Conservation (phyloP, 2,888 invertebrate genomes). For the Siphlonurus alternatus region DNA sequence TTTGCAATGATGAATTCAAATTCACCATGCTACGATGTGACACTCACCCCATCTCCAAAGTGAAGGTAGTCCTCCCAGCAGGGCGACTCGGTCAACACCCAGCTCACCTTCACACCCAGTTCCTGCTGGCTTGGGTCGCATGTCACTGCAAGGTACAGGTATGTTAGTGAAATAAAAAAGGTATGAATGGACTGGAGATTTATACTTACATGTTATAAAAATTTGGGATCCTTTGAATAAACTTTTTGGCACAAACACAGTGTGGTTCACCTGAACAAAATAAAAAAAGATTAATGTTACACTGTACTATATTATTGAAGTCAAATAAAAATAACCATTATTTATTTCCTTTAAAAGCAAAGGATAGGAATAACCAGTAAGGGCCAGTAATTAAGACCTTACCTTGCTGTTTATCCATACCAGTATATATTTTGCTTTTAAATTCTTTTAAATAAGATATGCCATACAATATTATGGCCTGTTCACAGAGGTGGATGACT, state of each 20-base stretch:
- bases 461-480: too few relatives aligned
- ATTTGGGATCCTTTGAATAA: conserved; percentile 54
- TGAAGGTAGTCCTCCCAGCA: conserved; percentile 35
- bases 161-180: conserved; percentile 6
- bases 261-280: neutral
- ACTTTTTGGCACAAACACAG: conserved; percentile 32
- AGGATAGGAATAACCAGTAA: too few relatives aligned
- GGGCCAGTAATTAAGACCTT: too few relatives aligned
- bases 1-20: too few relatives aligned
- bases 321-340: too few relatives aligned
- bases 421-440: too few relatives aligned
- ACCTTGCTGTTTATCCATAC: too few relatives aligned
- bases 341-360: too few relatives aligned
- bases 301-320: too few relatives aligned
- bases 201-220: conserved; percentile 49
- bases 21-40: neutral
- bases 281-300: neutral
- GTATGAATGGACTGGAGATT: conserved; percentile 21
- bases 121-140: conserved; percentile 17
- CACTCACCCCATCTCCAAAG: conserved; percentile 17
- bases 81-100: conserved; percentile 35
- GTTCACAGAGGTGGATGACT: too few relatives aligned
- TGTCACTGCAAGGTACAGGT: conserved; percentile 12
- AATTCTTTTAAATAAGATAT: too few relatives aligned
- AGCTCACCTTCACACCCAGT: conserved; percentile 30